Evolutionary conservation across 2,113 vertebrate genomes (phyloP).

Genomic region (Macaca mulatta): DNA sequence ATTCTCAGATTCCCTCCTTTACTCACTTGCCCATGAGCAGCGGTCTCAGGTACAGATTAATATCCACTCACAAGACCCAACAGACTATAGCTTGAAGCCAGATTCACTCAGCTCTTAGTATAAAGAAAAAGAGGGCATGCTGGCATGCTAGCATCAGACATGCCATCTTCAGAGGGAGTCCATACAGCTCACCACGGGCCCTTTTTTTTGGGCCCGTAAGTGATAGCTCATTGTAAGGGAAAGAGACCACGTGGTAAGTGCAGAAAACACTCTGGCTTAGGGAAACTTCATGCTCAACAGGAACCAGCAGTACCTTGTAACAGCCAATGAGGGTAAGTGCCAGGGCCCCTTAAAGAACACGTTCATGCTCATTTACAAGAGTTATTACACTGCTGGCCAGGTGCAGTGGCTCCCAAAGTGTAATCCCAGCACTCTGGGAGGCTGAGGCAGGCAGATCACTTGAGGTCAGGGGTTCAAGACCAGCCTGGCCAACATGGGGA

Average conservation of each 20-base stretch:
- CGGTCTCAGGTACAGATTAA: neutral
- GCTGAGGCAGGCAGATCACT: too few relatives aligned
- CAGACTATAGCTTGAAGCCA: neutral
- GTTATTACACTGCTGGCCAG: too few relatives aligned
- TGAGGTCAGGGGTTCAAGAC: too few relatives aligned
- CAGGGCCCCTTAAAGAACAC: neutral
- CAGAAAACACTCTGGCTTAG: neutral
- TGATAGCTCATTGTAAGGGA: neutral
- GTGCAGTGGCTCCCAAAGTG: too few relatives aligned
- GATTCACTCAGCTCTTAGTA: neutral
- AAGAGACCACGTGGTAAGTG: neutral
- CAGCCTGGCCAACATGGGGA: too few relatives aligned
- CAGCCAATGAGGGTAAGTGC: neutral
- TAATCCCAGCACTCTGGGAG: too few relatives aligned
- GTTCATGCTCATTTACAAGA: neutral
- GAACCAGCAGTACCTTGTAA: neutral
- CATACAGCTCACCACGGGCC: neutral
- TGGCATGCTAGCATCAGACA: neutral
- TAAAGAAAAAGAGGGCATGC: neutral
- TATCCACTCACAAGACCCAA: neutral
- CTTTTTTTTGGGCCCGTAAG: neutral
- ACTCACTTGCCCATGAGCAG: neutral
- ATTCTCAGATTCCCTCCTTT: neutral
- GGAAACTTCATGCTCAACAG: neutral
- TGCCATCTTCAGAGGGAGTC: neutral